Conservation (phyloP, 2,113 vertebrate species). For the Sander vitreus region DNA sequence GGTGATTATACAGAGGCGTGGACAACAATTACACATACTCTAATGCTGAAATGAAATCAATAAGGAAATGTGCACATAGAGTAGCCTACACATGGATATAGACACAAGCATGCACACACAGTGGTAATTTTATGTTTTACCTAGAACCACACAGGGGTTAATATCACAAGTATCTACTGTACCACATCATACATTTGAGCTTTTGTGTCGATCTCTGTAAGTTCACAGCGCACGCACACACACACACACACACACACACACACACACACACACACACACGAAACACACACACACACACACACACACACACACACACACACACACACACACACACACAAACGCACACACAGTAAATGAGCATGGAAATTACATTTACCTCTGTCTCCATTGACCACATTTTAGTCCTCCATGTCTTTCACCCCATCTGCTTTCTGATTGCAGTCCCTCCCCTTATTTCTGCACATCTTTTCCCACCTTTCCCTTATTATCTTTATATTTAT, state of each 20-base stretch:
- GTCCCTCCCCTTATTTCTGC: not conserved
- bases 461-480: not conserved
- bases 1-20: slow-evolving; percentile 28
- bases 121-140: slow-evolving; percentile 43
- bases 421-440: slow-evolving; percentile 6
- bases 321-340: slow-evolving; percentile 32
- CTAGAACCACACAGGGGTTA: slow-evolving; percentile 12
- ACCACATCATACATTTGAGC: slow-evolving; percentile 52
- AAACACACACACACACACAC: slow-evolving; percentile 35
- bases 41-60: slow-evolving; percentile 21
- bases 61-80: not conserved
- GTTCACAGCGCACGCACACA: slow-evolving; percentile 31
- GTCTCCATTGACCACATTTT: slow-evolving; percentile 43
- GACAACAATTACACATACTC: slow-evolving; percentile 12
- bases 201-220: slow-evolving; percentile 31
- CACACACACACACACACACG: slow-evolving; percentile 1
- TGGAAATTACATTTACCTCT: slow-evolving; percentile 68
- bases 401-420: slow-evolving; percentile 17
- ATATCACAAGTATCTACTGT: slow-evolving; percentile 47
- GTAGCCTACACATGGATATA: not conserved
- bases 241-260: not conserved
- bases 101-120: not conserved
- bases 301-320: slow-evolving; percentile 3
- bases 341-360: slow-evolving; percentile 61
- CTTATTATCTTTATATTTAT: too few species aligned